These are phyloP conservation scores for Netelia melanura DNA, from an alignment of 2,888 invertebrate species.

Conservation along the genomic window DNA sequence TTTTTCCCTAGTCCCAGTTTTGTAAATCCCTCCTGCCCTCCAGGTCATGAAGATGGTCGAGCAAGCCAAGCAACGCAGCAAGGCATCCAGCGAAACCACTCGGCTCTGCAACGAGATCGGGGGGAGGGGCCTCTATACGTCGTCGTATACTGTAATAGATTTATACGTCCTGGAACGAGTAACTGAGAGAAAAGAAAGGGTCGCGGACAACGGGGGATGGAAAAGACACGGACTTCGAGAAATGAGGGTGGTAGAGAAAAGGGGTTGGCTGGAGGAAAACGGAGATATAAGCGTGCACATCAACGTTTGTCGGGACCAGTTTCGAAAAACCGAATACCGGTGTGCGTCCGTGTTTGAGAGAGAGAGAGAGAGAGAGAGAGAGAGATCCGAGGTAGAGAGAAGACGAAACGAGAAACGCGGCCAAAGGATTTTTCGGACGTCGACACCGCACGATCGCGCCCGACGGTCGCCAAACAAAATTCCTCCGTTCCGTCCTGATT, in stretches of 20 bases:
- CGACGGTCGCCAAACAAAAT: neutral
- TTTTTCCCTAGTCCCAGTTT: neutral
- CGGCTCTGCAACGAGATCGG: slow-evolving; percentile 54
- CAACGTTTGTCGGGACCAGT: slow-evolving; percentile 42
- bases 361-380: neutral
- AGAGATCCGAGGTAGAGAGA: neutral
- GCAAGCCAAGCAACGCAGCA: slow-evolving; percentile 29
- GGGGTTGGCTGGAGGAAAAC: neutral
- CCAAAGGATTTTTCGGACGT: neutral
- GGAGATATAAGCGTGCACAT: neutral
- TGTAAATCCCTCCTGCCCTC: neutral
- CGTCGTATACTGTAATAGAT: slow-evolving; percentile 79
- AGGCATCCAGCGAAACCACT: slow-evolving; percentile 58
- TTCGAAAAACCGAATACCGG: slow-evolving; percentile 6
- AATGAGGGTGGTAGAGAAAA: neutral
- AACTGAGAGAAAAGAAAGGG: slow-evolving; percentile 38
- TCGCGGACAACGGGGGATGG: slow-evolving; percentile 13
- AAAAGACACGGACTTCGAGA: slow-evolving; percentile 5
- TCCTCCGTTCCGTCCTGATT: neutral
- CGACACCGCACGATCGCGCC: neutral
- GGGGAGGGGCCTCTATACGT: slow-evolving; percentile 61
- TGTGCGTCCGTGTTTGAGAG: neutral
- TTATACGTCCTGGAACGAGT: slow-evolving; percentile 73
- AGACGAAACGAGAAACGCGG: neutral
- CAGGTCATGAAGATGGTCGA: neutral